Percentiles rank a stretch among this genome's conserved stretches.
Evolutionary conservation across 1,140 invertebrate species (phyloP).

Genomic region (Eumeta japonica): DNA sequence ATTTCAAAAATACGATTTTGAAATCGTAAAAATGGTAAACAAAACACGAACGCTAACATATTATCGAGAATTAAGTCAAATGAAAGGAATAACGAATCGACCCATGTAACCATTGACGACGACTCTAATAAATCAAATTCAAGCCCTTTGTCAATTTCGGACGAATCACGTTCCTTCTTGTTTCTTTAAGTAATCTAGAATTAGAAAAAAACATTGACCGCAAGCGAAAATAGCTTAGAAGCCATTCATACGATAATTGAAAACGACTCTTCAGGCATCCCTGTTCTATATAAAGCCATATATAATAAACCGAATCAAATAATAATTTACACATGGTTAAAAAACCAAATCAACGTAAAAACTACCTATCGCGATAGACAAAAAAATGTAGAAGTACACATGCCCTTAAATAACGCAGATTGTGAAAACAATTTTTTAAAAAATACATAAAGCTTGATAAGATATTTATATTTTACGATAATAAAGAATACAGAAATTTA

Average conservation of each 20-base stretch:
- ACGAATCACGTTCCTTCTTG: background rate
- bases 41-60: constrained; percentile 10
- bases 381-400: constrained; percentile 10
- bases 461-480: background rate
- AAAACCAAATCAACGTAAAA: constrained; percentile 12
- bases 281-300: constrained; percentile 15
- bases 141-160: background rate
- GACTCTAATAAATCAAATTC: background rate
- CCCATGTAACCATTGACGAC: background rate
- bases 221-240: too few relatives aligned
- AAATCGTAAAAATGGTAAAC: constrained; percentile 24
- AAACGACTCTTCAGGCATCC: constrained; percentile 11
- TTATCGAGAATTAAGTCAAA: constrained; percentile 1
- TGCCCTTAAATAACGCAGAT: background rate
- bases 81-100: background rate
- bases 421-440: constrained; percentile 1
- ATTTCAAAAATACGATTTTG: constrained; percentile 4
- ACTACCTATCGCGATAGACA: constrained; percentile 13
- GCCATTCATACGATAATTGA: constrained; percentile 13
- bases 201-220: constrained; percentile 5
- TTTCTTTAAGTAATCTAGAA: constrained; percentile 2
- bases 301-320: constrained; percentile 18
- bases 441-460: background rate
- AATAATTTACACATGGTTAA: constrained; percentile 11
- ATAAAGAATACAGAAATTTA: background rate